Evolutionary conservation across 2,888 invertebrate genomes (phyloP), one percentile per base, ranked within the genome.

Genomic region (Drosophila basisetae): DNA sequence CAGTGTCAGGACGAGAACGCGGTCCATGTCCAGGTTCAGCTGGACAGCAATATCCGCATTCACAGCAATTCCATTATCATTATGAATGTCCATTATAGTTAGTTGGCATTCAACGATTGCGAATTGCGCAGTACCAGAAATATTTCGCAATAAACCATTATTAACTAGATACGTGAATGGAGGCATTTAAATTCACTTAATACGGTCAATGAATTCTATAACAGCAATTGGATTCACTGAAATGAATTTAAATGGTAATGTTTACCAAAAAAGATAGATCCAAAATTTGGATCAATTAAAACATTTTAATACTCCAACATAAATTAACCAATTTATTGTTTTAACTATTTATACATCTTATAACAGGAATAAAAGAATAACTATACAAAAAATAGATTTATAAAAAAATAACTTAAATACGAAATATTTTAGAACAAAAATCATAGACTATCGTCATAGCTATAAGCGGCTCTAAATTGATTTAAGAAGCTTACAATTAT

Each of bases 101-200:
- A 80, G 91, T 89, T 89, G 82, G 88, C 82, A 71, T 80, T 80
- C 77, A 83, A 73, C 79, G 71, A 62, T 71, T 90, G 76, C 78
- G 86, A 83, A 83, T 90, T 86, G 77, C 72, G 69, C 71, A 89
- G 25, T 90, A 4, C 47, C 52, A 25, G 6, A 67, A 47, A 31
- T 72, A 62, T 52, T 47, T 30, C 6, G 18, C n/a, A 2, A 56
- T 62, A 33, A 41, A 30, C 4, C 18, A 49, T 0, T 22, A 18
- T 13, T 30, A 39, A 56, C 10, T 30, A 11, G 28, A 16, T 6
- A 11, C 30, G 7, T 9, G 16, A 30, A 39, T 25, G 30, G 11
- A 2, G 30, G 0, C 53, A 60, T n/a, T 54, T 55, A 16, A n/a
- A 25, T 11, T 56, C 39, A 39, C 39, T 28, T 39, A 13, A 39